Evolutionary conservation across 2,888 invertebrate genomes (phyloP).

Genomic region (Chrysodeixis includens): DNA sequence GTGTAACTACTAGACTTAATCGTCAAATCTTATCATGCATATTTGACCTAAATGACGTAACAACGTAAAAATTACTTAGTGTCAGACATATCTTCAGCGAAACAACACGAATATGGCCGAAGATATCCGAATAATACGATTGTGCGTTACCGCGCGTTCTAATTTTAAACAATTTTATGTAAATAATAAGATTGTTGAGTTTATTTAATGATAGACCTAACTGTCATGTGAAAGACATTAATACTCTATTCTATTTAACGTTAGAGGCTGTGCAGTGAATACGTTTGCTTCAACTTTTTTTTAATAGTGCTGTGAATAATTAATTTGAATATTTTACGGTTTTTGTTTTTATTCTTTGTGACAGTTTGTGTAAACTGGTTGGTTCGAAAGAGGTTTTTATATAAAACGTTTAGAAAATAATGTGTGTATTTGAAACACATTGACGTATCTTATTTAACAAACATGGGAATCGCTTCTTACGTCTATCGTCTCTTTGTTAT

Average conservation of each 20-base stretch:
- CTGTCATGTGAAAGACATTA: conserved; percentile 23
- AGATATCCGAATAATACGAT: conserved; percentile 27
- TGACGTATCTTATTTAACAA: conserved; percentile 54
- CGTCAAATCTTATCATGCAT: conserved; percentile 24
- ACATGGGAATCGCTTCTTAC: conserved; percentile 84
- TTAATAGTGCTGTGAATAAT: conserved; percentile 9
- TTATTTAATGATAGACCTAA: conserved; percentile 33
- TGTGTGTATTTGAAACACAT: conserved; percentile 33
- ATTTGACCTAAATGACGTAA: conserved; percentile 41
- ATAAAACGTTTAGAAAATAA: conserved; percentile 26
- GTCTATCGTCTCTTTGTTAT: conserved; percentile 85
- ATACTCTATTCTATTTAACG: conserved; percentile 13
- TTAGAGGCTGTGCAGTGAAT: conserved; percentile 19
- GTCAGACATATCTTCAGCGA: conserved; percentile 5
- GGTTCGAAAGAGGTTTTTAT: neutral
- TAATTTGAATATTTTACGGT: neutral
- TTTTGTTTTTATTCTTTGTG: neutral
- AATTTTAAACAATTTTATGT: conserved; percentile 42
- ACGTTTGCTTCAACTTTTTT: conserved; percentile 17
- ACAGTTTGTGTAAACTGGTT: neutral
- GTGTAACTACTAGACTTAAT: conserved; percentile 14
- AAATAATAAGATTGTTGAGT: conserved; percentile 43
- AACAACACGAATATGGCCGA: conserved; percentile 47
- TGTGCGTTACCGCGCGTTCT: conserved; percentile 27
- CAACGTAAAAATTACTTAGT: conserved; percentile 34